Base-by-base conservation (phyloP, 37 sponge, comb jelly and placozoan species). In the Haliclona indistincta region DNA sequence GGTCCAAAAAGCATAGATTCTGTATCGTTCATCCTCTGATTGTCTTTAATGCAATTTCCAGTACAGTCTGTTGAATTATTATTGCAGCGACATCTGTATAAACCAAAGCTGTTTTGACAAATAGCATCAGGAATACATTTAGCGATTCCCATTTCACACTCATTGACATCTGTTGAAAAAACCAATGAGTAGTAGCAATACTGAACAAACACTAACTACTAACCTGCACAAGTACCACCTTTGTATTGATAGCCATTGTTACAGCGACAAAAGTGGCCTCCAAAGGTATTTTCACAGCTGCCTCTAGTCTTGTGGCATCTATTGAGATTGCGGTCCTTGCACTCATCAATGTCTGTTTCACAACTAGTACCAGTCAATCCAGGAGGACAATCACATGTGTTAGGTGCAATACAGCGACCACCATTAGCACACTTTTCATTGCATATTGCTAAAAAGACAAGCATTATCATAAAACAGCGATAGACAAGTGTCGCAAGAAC, bases 191-290 rank as follows among this genome's bases (percentile, higher is more conserved):
- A 47, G 8, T 47, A 47, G 13, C 13, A 47, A 47, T 47, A 13
- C 8, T 47, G 13, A 47, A 47, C 8, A 13, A 17, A 8, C 13
- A 47, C 8, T 17, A 47, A 17, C 8, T 17, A 47, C 13, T 47
- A 8, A 47, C 13, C 13, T 47, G 13, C 49, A 47, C 13, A 47
- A 47, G 13, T 47, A 47, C 8, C 13, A 47, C 8, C 13, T 13
- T 47, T 47, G 49, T 45, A 25, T 30, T 42, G 70, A 45, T 43
- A 69, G 4, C 70, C 70, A 43, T 69, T n/a, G 3, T 40, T 43
- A 11, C 70, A 69, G 28, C 7, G 33, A 42, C 70, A 69, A 45
- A 69, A 69, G 45, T 69, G 41, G 7, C 70, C 47, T 4, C 70
- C 70, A 69, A 42, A 45, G 22, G 49, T 41, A 30, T 69, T 69